Evolutionary conservation across 2,888 invertebrate species (phyloP).

Genomic region (Drosophila meridiana): DNA sequence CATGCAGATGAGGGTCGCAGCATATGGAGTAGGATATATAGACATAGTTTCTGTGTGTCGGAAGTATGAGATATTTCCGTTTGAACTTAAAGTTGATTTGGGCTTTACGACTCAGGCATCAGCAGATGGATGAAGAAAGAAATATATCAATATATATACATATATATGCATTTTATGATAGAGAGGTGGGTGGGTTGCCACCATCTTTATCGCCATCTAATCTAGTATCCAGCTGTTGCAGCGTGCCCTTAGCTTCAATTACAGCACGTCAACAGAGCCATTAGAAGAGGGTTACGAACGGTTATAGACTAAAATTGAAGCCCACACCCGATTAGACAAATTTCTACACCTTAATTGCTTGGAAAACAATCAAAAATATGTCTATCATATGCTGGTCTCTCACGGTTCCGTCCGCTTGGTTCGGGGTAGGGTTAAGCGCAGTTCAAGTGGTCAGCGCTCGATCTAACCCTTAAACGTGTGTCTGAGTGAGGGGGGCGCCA

Average conservation of each 20-base stretch:
- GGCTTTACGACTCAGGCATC: conserved; percentile 6
- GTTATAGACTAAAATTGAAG: conserved; percentile 1
- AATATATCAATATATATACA: conserved; percentile 1
- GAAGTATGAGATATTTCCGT: conserved; percentile 32
- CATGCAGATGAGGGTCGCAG: conserved; percentile 66
- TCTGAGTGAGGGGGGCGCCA: conserved; percentile 39
- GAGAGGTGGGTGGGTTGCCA: neutral
- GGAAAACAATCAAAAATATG: conserved; percentile 71
- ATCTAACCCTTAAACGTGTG: conserved; percentile 43
- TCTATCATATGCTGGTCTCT: conserved; percentile 66
- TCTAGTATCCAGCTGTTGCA: conserved; percentile 53
- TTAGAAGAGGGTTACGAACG: conserved; percentile 26
- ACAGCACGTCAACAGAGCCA: conserved; percentile 56
- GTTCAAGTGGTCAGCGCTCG: conserved; percentile 64
- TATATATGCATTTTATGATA: neutral
- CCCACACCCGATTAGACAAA: conserved; percentile 65
- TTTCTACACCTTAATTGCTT: conserved; percentile 71
- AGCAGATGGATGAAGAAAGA: conserved; percentile 1
- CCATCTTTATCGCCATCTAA: conserved; percentile 18
- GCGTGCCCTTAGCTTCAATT: conserved; percentile 43
- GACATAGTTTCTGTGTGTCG: conserved; percentile 20
- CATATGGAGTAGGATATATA: conserved; percentile 11
- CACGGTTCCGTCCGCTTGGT: conserved; percentile 26
- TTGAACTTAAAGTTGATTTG: conserved; percentile 43
- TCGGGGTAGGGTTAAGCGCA: conserved; percentile 36